Conservation (phyloP, 2,888 invertebrate species). For the Cecidostiba fungosa region DNA sequence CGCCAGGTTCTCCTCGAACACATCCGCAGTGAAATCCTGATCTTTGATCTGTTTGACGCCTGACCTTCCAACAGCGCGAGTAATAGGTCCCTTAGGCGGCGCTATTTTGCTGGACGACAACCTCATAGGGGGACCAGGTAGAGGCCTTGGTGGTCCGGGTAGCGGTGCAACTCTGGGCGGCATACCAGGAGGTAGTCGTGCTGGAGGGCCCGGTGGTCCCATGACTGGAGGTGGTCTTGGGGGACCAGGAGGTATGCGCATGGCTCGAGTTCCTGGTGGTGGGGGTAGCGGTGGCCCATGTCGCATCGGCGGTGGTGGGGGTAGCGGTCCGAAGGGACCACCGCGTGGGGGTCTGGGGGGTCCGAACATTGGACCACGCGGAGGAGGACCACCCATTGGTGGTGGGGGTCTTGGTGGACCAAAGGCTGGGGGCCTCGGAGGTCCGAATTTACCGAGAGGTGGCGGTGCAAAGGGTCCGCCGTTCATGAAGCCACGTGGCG, state of each 20-base stretch:
- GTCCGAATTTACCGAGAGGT: conserved; percentile 68
- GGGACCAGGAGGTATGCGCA: conserved; percentile 43
- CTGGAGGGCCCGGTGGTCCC: conserved; percentile 60
- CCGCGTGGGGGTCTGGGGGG: conserved; percentile 21
- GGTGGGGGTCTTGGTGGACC: conserved; percentile 65
- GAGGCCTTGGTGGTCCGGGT: conserved; percentile 29
- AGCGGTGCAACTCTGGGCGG: conserved; percentile 6
- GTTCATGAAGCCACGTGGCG: conserved; percentile 68
- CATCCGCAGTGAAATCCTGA: conserved; percentile 74
- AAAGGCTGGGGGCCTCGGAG: conserved; percentile 59
- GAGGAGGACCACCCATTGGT: conserved; percentile 58
- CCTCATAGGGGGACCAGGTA: conserved; percentile 31
- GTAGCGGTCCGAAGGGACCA: conserved; percentile 46
- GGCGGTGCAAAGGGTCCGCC: conserved; percentile 68
- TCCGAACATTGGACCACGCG: conserved; percentile 54
- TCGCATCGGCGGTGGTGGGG: conserved; percentile 48
- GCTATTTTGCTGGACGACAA: conserved; percentile 64
- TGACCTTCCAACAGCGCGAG: conserved; percentile 28
- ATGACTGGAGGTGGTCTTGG: conserved; percentile 38
- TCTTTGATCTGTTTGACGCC: conserved; percentile 65
- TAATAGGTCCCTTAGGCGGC: conserved; percentile 58
- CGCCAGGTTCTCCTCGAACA: conserved; percentile 74
- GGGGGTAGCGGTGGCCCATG: conserved; percentile 60
- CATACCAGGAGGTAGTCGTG: background rate
- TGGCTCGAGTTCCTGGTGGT: conserved; percentile 62